Conservation (phyloP, 1,140 invertebrate species). For the Eumeta japonica region DNA sequence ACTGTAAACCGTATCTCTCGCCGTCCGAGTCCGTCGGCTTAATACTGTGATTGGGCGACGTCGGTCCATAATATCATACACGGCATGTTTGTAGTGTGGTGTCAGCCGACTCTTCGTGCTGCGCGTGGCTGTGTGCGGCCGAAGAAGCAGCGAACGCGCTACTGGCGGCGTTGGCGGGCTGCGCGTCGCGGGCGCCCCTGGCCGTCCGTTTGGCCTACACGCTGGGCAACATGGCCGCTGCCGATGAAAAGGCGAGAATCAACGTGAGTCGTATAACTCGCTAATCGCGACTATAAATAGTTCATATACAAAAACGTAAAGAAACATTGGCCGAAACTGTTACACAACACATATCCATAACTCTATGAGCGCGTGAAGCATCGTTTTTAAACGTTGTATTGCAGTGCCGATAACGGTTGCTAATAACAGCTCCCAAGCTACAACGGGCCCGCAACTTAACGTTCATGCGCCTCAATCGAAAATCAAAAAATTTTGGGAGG, state of each 20-base stretch:
- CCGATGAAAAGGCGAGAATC: constrained; percentile 64
- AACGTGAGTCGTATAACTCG: constrained; percentile 51
- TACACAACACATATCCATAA: background rate
- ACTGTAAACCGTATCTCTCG: no score
- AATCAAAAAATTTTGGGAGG: no score
- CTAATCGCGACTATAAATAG: constrained; percentile 11
- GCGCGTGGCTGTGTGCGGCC: constrained; percentile 61
- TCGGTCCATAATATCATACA: no score
- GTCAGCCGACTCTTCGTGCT: constrained; percentile 73
- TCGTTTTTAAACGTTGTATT: no score
- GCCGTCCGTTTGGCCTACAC: constrained; percentile 74
- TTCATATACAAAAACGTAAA: constrained; percentile 22
- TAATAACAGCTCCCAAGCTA: no score
- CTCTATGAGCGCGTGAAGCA: no score
- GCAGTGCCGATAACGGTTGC: no score
- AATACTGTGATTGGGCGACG: no score
- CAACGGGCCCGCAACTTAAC: no score
- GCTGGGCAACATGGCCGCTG: constrained; percentile 76
- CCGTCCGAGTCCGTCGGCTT: no score
- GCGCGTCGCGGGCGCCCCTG: constrained; percentile 53
- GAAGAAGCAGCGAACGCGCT: constrained; percentile 39
- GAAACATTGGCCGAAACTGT: constrained; percentile 10
- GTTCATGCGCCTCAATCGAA: no score
- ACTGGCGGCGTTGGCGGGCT: constrained; percentile 47
- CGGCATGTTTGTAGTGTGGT: constrained; percentile 74